These are phyloP conservation scores for Cryptocephalus primarius DNA, from an alignment of 2,888 invertebrate genomes.

Conservation along the genomic window DNA sequence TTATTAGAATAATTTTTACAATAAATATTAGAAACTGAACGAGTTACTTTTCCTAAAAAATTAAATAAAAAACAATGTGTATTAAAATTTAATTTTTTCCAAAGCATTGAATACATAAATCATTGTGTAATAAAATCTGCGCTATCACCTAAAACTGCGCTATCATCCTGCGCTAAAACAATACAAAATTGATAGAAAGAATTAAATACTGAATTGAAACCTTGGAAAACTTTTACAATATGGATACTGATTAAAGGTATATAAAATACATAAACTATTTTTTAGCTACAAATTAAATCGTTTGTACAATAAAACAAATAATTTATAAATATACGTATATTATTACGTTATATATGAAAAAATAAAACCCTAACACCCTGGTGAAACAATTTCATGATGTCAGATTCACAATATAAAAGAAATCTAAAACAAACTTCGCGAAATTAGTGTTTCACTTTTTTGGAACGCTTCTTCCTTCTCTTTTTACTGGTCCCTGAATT, in stretches of 20 bases:
- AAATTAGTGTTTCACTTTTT: conserved; percentile 41
- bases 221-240: conserved; percentile 17
- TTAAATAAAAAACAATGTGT: conserved; percentile 12
- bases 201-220: conserved; percentile 9
- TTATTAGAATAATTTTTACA: no score
- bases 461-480: conserved; percentile 43
- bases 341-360: conserved; percentile 14
- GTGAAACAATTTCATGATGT: conserved; percentile 21
- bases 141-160: neutral
- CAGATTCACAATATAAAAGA: conserved; percentile 4
- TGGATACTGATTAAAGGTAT: conserved; percentile 5
- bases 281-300: no score
- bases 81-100: conserved; percentile 23
- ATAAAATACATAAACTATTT: conserved; percentile 4
- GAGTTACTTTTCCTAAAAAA: neutral
- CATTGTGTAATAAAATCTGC: conserved; percentile 5
- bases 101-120: conserved; percentile 17
- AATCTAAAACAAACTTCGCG: conserved; percentile 7
- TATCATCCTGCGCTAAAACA: no score
- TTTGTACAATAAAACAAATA: conserved; percentile 1
- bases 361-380: conserved; percentile 29
- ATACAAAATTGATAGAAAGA: conserved; percentile 1
- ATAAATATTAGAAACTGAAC: conserved; percentile 2
- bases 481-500: conserved; percentile 33
- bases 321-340: conserved; percentile 12